These are phyloP conservation scores for Parasteatoda tepidariorum DNA, from an alignment of 1,140 invertebrate species.

Conservation along the genomic window DNA sequence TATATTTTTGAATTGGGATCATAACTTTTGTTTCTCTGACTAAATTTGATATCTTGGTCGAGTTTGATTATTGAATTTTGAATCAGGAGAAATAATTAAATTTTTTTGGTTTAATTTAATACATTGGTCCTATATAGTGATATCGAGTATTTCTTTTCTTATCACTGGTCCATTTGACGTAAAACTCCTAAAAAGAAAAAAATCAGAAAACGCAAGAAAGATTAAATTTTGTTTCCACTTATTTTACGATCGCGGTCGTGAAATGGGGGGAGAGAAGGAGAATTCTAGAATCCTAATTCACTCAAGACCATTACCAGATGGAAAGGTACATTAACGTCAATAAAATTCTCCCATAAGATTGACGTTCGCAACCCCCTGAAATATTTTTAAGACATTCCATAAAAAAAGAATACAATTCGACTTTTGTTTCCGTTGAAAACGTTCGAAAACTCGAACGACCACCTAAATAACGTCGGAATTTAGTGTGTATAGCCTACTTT, in stretches of 20 bases:
- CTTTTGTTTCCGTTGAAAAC: not conserved
- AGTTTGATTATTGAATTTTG: too few relatives aligned
- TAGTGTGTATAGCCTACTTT: not conserved
- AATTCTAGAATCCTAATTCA: not conserved
- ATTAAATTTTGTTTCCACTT: not conserved
- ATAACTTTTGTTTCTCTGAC: too few relatives aligned
- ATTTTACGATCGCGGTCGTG: not conserved
- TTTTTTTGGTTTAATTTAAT: too few relatives aligned
- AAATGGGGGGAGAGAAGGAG: not conserved
- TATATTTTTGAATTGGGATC: too few relatives aligned
- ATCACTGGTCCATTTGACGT: too few relatives aligned
- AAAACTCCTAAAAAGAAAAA: too few relatives aligned
- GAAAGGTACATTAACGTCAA: not conserved
- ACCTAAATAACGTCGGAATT: not conserved
- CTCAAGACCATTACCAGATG: not conserved
- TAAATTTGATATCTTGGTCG: too few relatives aligned
- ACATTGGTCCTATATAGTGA: too few relatives aligned
- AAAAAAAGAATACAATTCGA: not conserved
- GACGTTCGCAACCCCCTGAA: not conserved
- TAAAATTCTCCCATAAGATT: not conserved
- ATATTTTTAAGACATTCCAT: not conserved
- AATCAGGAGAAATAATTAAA: too few relatives aligned
- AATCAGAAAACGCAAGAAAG: not conserved
- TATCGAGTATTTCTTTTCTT: too few relatives aligned
- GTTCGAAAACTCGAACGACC: not conserved